phyloP scores from a whole-genome alignment of 2,113 vertebrate genomes.

The Genyomyrus donnyi region DNA sequence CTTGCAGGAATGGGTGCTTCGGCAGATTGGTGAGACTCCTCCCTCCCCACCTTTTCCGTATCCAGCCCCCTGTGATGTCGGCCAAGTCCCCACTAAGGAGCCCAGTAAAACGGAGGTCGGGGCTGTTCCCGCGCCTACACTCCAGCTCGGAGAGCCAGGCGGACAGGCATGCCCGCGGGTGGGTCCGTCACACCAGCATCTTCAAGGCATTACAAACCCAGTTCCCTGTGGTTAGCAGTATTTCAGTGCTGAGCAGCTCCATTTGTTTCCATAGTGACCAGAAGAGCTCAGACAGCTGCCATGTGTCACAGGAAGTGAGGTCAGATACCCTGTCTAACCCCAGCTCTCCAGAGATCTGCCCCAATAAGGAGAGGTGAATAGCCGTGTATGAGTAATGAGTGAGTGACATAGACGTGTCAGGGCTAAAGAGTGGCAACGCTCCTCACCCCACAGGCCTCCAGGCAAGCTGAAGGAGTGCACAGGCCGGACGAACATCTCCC shows the following conservation, averaged over 20 bases:
- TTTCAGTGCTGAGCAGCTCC: neutral
- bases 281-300: conserved; percentile 72
- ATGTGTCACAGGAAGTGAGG: conserved; percentile 74
- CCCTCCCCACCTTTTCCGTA: neutral
- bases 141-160: conserved; percentile 75
- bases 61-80: conserved; percentile 69
- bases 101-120: conserved; percentile 83
- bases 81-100: conserved; percentile 84
- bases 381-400: neutral
- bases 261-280: conserved; percentile 68
- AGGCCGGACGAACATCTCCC: conserved; percentile 78
- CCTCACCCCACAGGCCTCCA: conserved; percentile 52
- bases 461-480: conserved; percentile 80
- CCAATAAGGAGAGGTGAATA: conserved; percentile 80
- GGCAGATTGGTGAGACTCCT: neutral
- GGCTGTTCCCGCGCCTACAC: conserved; percentile 84
- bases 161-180: conserved; percentile 75
- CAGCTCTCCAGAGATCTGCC: conserved; percentile 87
- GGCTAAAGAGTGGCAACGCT: neutral
- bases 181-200: neutral
- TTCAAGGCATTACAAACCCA: neutral
- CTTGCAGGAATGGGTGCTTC: neutral
- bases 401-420: neutral
- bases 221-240: neutral
- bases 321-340: conserved; percentile 83